A percentile compares a stretch with the other conserved stretches of the same genome.
phyloP scores from a whole-genome alignment of 2,888 invertebrate genomes.

The Margaritifera margaritifera region DNA sequence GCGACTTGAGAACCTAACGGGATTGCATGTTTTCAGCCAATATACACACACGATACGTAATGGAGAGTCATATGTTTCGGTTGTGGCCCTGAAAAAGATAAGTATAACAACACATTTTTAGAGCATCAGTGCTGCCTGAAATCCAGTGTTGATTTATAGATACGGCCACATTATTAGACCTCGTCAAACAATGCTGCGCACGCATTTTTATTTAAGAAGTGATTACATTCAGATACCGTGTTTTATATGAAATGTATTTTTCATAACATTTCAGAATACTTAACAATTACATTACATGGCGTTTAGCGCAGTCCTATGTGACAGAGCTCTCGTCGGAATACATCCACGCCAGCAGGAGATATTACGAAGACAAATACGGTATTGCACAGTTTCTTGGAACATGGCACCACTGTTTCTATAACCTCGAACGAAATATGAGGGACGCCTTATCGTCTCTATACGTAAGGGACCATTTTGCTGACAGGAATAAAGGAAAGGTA shows the following conservation, averaged over 20 bases:
- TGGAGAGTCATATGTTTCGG: too few relatives aligned
- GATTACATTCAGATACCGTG: neutral
- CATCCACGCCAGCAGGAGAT: constrained; percentile 58
- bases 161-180: too few relatives aligned
- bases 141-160: too few relatives aligned
- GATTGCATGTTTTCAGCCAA: too few relatives aligned
- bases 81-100: too few relatives aligned
- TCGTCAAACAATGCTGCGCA: too few relatives aligned
- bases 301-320: constrained; percentile 76
- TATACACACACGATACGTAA: too few relatives aligned
- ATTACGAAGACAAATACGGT: constrained; percentile 57
- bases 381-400: constrained; percentile 53
- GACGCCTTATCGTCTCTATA: constrained; percentile 60
- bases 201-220: neutral
- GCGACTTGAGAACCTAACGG: too few relatives aligned
- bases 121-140: too few relatives aligned
- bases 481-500: constrained; percentile 58
- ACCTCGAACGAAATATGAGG: constrained; percentile 38
- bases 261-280: constrained; percentile 73
- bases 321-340: constrained; percentile 76
- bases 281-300: constrained; percentile 79
- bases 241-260: too few relatives aligned
- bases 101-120: too few relatives aligned
- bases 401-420: constrained; percentile 54
- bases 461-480: constrained; percentile 51